Conservation (phyloP, 2,888 invertebrate species). For the Ormyrus thymus region DNA sequence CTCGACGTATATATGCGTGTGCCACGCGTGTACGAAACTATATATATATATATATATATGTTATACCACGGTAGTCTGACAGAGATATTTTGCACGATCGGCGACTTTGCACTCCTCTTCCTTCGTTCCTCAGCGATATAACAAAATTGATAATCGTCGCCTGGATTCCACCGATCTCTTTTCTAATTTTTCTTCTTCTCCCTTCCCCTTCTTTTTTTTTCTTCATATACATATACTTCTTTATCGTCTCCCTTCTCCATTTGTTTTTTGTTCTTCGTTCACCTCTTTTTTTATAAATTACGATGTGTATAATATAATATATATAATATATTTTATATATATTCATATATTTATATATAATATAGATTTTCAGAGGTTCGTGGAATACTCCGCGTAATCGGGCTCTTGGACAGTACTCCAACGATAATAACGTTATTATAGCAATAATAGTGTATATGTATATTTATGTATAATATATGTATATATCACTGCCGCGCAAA, state of each 20-base stretch:
- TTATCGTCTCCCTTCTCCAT: constrained; percentile 20
- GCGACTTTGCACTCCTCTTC: not conserved
- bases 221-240: constrained; percentile 37
- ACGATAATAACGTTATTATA: constrained; percentile 49
- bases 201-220: constrained; percentile 17
- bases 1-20: constrained; percentile 13
- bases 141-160: constrained; percentile 10
- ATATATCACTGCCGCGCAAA: constrained; percentile 27
- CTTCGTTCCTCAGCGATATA: not conserved
- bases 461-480: constrained; percentile 35
- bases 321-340: constrained; percentile 39
- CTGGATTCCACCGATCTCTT: not conserved
- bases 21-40: constrained; percentile 29
- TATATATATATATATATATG: constrained; percentile 17
- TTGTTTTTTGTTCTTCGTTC: constrained; percentile 21
- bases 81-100: not conserved
- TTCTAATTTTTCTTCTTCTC: not conserved
- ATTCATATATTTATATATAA: constrained; percentile 44
- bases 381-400: constrained; percentile 36
- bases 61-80: constrained; percentile 16
- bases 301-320: constrained; percentile 39
- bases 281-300: constrained; percentile 31
- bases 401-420: constrained; percentile 43
- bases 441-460: constrained; percentile 41
- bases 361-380: constrained; percentile 47